Evolutionary conservation across 2,888 invertebrate species (phyloP), one percentile per base, ranked within the genome.

Genomic region (Eupithecia exiguata): DNA sequence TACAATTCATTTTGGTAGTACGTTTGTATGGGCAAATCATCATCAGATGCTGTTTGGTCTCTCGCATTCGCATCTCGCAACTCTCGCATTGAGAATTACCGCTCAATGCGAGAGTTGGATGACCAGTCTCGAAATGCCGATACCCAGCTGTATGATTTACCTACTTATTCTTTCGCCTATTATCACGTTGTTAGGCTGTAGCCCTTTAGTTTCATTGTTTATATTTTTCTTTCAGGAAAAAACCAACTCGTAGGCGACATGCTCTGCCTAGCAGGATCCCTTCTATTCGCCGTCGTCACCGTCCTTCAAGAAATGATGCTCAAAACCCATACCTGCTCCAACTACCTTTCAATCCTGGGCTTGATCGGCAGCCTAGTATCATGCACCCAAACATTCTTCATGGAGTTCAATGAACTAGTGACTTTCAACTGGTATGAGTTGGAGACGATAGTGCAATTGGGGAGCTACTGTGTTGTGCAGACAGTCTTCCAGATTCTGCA

Each of bases 191-290:
- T 40, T 40, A 10, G 18, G 18, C 18, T 18, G 7, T 18, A 6
- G 3, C 12, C 40, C 12, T 40, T 1, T 7, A 46, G n/a, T 46
- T 46, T 46, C 18, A n/a, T n/a, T 58, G 12, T 5, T 25, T 25
- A 25, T 10, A 14, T 58, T 36, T 75, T 77, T 69, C 6, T 94
- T 94, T 58, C 92, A 97, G 97, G 97, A 46, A 96, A 96, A 89
- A 97, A 97, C 88, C 96, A 96, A 81, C 91, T 97, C 18, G 96
- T 97, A 5, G 98, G 98, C 5, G 98, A 98, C 87, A 96, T 98
- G 95, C 92, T 98, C 35, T 97, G 97, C 84, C 93, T 98, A 12
- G 96, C 95, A 12, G 97, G 97, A 5, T 97, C 97, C 0, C 95
- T 97, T 0, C 92, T 98, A 7, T 97, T 97, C 85, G 97, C 97